Evolutionary conservation across 2,888 invertebrate genomes (phyloP).

Genomic region (Athripsodes cinereus): DNA sequence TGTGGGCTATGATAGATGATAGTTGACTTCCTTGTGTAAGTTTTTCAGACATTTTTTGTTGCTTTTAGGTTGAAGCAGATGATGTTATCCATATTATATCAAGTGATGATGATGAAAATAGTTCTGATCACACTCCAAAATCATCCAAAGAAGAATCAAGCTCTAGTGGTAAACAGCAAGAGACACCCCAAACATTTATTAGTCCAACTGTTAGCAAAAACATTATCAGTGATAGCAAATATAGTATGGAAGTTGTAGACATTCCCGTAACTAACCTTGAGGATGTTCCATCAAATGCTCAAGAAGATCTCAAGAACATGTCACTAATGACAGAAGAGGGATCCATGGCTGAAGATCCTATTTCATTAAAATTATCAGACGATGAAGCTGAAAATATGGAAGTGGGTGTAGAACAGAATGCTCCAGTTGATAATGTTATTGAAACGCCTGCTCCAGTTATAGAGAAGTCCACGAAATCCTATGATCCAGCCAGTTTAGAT

Average conservation of each 20-base stretch:
- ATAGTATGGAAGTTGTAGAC: background rate
- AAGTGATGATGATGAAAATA: conserved; percentile 11
- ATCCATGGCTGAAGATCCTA: conserved; percentile 30
- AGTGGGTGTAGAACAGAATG: background rate
- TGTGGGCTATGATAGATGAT: too few relatives aligned
- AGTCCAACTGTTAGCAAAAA: too few relatives aligned
- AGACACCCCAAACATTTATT: too few relatives aligned
- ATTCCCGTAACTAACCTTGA: background rate
- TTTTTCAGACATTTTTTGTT: too few relatives aligned
- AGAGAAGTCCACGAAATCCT: too few relatives aligned
- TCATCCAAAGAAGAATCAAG: too few relatives aligned
- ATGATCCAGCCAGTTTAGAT: too few relatives aligned
- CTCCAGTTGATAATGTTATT: background rate
- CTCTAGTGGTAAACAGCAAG: too few relatives aligned
- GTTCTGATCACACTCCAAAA: background rate
- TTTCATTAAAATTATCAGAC: conserved; percentile 30
- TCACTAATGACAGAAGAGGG: conserved; percentile 45
- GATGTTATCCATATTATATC: conserved; percentile 15
- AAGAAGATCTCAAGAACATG: conserved; percentile 28
- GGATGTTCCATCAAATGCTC: background rate
- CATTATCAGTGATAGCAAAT: background rate
- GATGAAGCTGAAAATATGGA: conserved; percentile 26
- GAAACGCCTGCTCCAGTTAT: too few relatives aligned
- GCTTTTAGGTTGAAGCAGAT: conserved; percentile 12
- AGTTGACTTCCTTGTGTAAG: too few relatives aligned